Evolutionary conservation across 1,140 invertebrate genomes (phyloP), one percentile per base, ranked within the genome.

Genomic region (Plodia interpunctella): DNA sequence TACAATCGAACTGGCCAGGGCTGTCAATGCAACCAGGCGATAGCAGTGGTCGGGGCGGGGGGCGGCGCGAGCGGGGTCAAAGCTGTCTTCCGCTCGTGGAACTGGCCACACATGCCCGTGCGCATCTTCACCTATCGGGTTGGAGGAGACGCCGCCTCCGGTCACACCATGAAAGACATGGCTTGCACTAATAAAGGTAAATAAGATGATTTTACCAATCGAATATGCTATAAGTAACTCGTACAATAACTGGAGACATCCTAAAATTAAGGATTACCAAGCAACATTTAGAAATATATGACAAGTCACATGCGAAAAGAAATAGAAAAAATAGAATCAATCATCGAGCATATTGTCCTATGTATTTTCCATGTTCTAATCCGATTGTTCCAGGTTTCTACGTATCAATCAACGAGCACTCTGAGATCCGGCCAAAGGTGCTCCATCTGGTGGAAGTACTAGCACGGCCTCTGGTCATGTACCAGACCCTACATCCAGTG

Each of bases 71-170:
- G 94, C 59, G 92, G 90, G 28, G 92, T 91, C 21, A 91, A 91
- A 63, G 90, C 91, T 83, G 93, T 91, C 91, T 94, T 92, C 91
- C 94, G 86, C 91, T 95, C 72, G 52, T 98, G 97, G 90, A 99
- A 99, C 88, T 97, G 93, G 92, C 95, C 96, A 0, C 95, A 96
- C 72, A 95, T 94, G 92, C 94, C 97, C 51, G 96, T 99, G 2
- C 92, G 99, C 65, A 94, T 99, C 30, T 99, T 99, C 80, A 98
- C 98, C 0, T 99, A 98, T 91, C 91, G 99, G 4, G 95, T 99
- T 38, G 98, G 98, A 0, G 94, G 96, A 55, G 98, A 99, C 83
- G 94, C 96, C 0, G 93, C 94, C 6, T 95, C 97, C 73, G 94
- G 83, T 13, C 78, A 83, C 30, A 74, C 57, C 54, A 94, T 99